A percentile compares a stretch with the other conserved stretches of the same genome.
phyloP scores from a whole-genome alignment of 2,888 invertebrate species.

The Diarsia rubi region DNA sequence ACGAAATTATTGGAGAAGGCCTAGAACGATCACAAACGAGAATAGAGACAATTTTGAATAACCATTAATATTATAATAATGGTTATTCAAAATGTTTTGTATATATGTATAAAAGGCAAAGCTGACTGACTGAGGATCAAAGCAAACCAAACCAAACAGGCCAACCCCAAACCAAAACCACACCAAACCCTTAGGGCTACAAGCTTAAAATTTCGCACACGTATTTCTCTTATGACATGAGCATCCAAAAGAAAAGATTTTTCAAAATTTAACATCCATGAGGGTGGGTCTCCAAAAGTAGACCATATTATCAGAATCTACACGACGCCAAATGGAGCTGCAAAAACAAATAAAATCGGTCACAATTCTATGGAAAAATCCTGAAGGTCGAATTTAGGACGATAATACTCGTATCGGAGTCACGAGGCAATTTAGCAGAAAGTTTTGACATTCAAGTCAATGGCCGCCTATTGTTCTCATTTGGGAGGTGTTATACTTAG shows the following conservation, averaged over 20 bases:
- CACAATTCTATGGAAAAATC: conserved; percentile 9
- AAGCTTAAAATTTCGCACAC: no score
- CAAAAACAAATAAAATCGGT: conserved; percentile 15
- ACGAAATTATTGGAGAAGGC: not conserved
- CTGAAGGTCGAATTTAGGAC: conserved; percentile 35
- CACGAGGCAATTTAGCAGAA: conserved; percentile 29
- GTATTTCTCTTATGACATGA: no score
- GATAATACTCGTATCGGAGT: conserved; percentile 21
- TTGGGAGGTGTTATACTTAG: conserved; percentile 29
- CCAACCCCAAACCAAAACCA: no score
- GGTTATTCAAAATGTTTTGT: no score
- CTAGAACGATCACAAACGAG: not conserved
- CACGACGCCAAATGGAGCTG: not conserved
- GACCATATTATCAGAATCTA: not conserved
- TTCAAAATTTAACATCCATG: no score
- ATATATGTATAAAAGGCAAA: no score
- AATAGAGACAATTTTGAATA: not conserved
- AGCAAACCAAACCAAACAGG: no score
- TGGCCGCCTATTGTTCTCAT: conserved; percentile 45
- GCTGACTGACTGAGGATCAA: no score
- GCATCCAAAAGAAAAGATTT: no score
- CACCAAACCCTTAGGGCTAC: no score
- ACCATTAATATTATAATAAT: not conserved
- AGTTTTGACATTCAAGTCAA: conserved; percentile 31
- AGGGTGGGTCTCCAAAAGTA: not conserved